phyloP scores from a whole-genome alignment of 92 coral and sea anemone species.

The Desmophyllum pertusum region DNA sequence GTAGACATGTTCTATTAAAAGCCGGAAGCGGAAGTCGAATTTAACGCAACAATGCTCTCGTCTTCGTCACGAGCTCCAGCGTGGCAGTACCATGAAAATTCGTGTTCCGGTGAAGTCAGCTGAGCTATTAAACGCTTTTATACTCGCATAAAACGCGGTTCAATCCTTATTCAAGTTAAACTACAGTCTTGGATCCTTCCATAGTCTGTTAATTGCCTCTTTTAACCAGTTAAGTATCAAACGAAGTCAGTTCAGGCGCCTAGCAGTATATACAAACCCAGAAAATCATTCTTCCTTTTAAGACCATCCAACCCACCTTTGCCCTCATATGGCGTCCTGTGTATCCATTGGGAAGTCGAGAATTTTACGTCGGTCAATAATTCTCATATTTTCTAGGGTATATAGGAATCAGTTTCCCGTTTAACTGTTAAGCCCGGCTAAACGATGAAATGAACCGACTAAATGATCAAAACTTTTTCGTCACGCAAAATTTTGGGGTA shows the following conservation, averaged over 20 bases:
- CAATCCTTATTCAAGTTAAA: no score
- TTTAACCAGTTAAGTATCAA: neutral
- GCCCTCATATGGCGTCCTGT: neutral
- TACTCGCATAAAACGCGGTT: neutral
- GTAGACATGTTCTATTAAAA: no score
- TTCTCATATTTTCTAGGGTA: neutral
- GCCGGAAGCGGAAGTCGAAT: constrained; percentile 5
- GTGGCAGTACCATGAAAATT: neutral
- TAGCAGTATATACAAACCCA: neutral
- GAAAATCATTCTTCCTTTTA: neutral
- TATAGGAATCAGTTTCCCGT: neutral
- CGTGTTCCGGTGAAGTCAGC: neutral
- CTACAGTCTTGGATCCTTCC: neutral
- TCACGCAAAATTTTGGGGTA: neutral
- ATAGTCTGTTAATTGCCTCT: neutral
- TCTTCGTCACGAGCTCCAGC: neutral
- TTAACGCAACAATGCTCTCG: neutral
- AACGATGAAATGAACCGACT: no score
- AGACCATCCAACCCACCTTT: neutral
- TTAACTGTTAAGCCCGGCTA: no score
- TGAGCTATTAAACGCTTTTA: neutral
- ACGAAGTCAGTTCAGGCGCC: neutral
- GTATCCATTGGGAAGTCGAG: neutral
- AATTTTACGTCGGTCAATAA: neutral
- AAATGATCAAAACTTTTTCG: no score